Evolutionary conservation across 2,113 vertebrate species (phyloP), one percentile per base, ranked within the genome.

Genomic region (Embiotoca jacksoni): DNA sequence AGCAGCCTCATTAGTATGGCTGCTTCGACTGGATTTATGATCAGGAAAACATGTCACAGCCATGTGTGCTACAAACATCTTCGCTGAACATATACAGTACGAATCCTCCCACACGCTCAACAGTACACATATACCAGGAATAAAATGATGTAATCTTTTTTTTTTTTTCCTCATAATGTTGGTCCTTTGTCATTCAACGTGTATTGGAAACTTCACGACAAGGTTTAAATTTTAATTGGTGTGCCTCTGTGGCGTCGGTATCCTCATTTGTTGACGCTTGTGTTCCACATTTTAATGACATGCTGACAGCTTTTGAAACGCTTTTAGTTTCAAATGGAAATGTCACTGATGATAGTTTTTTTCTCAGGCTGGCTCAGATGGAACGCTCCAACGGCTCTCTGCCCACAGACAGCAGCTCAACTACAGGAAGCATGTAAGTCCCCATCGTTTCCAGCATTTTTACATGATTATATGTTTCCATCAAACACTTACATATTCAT

Each of bases 401-500:
- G 86, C 96, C 98, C 66, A 98, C 97, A 0, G 98, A 99, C 88
- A 97, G 97, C 85, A 98, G 97, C 90, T 99, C 98, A 6, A 97
- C 96, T 66, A 99, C 97, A 2, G 97, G 97, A 92, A 99, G 97
- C n/a, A 95, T 98, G 98, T 99, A 95, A 97, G 98, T 98, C 89
- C 50, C 55, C 78, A 1, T 49, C 35, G 31, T 61, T 75, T 63
- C 5, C 2, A 14, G 36, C 2, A 15, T 53, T 37, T 57, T 16
- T 53, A 23, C 23, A 23, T 23, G 23, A 23, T 23, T 49, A 23
- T 46, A 30, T 9, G 23, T 53, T 56, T 57, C 52, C 16, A 31
- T 46, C 30, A 36, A 56, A 53, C 30, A 8, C 23, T 23, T 23
- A 23, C 23, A 23, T 23, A 23, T 23, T 23, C 23, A 23, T 23